phyloP scores from a whole-genome alignment of 2,888 invertebrate genomes.

The Branchipolynoe longqiensis region DNA sequence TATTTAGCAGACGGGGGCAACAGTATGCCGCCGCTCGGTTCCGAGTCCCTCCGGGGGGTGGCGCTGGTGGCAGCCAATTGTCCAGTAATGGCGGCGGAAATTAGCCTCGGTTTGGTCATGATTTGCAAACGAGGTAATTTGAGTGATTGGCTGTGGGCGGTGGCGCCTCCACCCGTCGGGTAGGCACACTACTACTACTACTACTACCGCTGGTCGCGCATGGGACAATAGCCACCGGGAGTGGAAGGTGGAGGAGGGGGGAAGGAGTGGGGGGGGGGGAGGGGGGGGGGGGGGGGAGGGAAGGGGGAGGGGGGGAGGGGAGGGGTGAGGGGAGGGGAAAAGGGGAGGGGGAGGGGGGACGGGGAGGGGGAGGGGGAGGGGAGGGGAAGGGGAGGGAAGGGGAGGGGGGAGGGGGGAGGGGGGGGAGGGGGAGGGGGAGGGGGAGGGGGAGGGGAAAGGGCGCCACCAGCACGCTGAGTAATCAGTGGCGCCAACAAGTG shows the following conservation, averaged over 20 bases:
- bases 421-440: background rate
- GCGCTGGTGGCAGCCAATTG: conserved; percentile 20
- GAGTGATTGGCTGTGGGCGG: conserved; percentile 26
- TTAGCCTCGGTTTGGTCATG: conserved; percentile 41
- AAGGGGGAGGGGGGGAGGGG: background rate
- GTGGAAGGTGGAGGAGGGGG: background rate
- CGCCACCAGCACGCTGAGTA: no score
- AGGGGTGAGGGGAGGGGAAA: background rate
- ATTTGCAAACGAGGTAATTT: conserved; percentile 50
- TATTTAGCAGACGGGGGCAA: no score
- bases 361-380: background rate
- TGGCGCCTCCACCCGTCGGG: background rate
- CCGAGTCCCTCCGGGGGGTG: background rate
- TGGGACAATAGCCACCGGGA: background rate
- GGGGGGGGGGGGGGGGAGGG: background rate
- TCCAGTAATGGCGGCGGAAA: conserved; percentile 49
- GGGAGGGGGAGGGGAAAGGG: background rate
- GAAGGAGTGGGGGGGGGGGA: background rate
- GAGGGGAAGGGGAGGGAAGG: background rate
- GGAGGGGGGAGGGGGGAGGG: background rate
- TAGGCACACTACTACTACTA: background rate
- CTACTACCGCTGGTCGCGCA: background rate
- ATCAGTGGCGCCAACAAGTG: no score
- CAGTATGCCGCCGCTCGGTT: background rate
- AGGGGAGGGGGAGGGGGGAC: background rate